Evolutionary conservation across 2,797 vertebrate species (phyloP).

Genomic region (Sebastes matsubarae): DNA sequence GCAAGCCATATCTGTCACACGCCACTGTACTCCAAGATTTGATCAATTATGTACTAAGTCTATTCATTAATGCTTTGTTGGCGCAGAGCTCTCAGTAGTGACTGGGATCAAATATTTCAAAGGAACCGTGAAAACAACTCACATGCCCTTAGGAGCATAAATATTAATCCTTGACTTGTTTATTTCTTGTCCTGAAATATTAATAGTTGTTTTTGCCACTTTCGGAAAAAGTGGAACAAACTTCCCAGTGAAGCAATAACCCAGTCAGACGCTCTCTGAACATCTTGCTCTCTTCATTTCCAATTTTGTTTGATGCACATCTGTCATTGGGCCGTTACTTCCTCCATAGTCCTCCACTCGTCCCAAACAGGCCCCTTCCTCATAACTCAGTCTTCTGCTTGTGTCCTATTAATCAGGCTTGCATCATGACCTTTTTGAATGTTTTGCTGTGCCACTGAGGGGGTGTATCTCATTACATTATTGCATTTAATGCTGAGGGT

Average conservation of each 20-base stretch:
- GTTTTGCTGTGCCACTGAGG: background rate
- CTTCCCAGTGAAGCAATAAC: slow-evolving; percentile 65
- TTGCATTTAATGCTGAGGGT: background rate
- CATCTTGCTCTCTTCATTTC: slow-evolving; percentile 64
- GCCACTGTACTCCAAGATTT: slow-evolving; percentile 44
- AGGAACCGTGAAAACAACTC: slow-evolving; percentile 67
- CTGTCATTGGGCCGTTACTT: slow-evolving; percentile 50
- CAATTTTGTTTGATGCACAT: slow-evolving; percentile 73
- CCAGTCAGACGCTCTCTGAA: slow-evolving; percentile 52
- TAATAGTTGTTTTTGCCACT: slow-evolving; percentile 80
- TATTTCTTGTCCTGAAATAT: slow-evolving; percentile 82
- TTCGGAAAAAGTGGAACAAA: slow-evolving; percentile 73
- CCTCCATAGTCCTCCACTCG: background rate
- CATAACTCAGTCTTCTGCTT: background rate
- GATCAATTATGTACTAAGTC: slow-evolving; percentile 75
- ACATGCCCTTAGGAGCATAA: slow-evolving; percentile 75
- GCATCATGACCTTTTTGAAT: background rate
- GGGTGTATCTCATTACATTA: slow-evolving; percentile 12
- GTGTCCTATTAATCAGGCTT: slow-evolving; percentile 6
- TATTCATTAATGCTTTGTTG: slow-evolving; percentile 71
- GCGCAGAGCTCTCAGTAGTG: slow-evolving; percentile 52
- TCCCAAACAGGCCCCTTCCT: slow-evolving; percentile 13
- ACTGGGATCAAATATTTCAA: slow-evolving; percentile 76
- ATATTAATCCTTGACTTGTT: slow-evolving; percentile 83
- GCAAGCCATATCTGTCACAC: slow-evolving; percentile 36